These are phyloP conservation scores for Tarsius wallacei DNA, from an alignment of 2,797 vertebrate genomes.

Conservation along the genomic window DNA sequence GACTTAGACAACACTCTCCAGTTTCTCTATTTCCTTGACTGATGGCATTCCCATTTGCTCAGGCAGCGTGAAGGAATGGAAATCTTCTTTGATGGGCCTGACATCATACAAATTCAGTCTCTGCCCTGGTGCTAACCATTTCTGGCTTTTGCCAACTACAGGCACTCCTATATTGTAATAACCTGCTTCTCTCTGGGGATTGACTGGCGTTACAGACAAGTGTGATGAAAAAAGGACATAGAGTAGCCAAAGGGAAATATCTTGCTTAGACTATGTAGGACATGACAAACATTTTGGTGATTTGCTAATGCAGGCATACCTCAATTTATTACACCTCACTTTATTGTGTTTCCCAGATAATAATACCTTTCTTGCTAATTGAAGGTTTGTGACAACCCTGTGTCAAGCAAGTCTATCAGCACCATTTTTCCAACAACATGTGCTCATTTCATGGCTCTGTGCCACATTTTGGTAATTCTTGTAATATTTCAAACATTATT, in stretches of 20 bases:
- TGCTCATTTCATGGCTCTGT: background rate
- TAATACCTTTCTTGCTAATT: background rate
- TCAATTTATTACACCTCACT: background rate
- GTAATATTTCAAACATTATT: background rate
- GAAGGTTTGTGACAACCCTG: no score
- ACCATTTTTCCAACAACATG: background rate
- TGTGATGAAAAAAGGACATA: background rate
- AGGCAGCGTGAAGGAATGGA: constrained; percentile 68
- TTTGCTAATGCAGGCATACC: background rate
- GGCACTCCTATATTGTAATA: background rate
- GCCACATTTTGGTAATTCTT: background rate
- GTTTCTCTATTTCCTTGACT: constrained; percentile 68
- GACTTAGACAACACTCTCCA: background rate
- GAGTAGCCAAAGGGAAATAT: background rate
- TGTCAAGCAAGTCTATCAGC: background rate
- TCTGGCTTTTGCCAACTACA: background rate
- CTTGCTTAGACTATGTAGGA: background rate
- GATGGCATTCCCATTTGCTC: constrained; percentile 45
- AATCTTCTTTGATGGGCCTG: constrained; percentile 64
- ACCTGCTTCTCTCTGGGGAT: background rate
- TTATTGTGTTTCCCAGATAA: background rate
- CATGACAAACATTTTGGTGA: background rate
- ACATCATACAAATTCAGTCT: background rate
- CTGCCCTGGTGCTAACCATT: background rate
- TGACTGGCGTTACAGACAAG: background rate